Evolutionary conservation across 30 jellyfish, hydroid and myxozoan genomes (phyloP).

Genomic region (Nemopilema nomurai): DNA sequence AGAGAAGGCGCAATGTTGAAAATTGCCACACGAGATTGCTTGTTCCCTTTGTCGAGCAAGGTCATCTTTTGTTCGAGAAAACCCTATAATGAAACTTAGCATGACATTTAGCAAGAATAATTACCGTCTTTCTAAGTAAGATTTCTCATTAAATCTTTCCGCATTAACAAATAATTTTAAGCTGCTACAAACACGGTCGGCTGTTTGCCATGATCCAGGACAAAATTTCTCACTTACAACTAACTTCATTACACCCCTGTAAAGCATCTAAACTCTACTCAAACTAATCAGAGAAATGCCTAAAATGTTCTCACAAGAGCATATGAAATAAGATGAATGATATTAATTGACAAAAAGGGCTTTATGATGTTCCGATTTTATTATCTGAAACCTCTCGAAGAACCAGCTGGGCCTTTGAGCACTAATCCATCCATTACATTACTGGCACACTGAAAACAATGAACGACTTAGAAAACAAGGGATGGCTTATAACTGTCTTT

Average conservation of each 20-base stretch:
- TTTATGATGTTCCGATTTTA: conserved; percentile 53
- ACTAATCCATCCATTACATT: conserved; percentile 69
- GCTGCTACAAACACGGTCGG: conserved; percentile 54
- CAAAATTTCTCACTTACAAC: background rate
- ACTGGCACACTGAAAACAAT: conserved; percentile 70
- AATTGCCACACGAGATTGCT: conserved; percentile 34
- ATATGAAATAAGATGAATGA: conserved; percentile 47
- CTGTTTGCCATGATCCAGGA: background rate
- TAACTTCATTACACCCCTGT: background rate
- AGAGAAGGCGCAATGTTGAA: background rate
- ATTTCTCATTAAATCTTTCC: conserved; percentile 54
- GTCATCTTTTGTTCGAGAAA: conserved; percentile 47
- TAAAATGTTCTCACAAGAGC: background rate
- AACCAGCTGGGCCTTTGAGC: conserved; percentile 63
- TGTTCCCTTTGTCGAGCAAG: conserved; percentile 29
- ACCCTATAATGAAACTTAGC: conserved; percentile 59
- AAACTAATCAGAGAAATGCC: background rate
- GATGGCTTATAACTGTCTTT: conserved; percentile 68
- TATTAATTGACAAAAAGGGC: conserved; percentile 33
- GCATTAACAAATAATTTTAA: conserved; percentile 41
- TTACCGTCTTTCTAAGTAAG: conserved; percentile 43
- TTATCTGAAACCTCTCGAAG: conserved; percentile 27
- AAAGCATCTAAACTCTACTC: background rate
- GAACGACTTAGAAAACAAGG: conserved; percentile 46
- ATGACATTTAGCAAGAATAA: conserved; percentile 69